These are phyloP conservation scores for Chromis chromis DNA, from an alignment of 2,797 vertebrate genomes.

Conservation along the genomic window DNA sequence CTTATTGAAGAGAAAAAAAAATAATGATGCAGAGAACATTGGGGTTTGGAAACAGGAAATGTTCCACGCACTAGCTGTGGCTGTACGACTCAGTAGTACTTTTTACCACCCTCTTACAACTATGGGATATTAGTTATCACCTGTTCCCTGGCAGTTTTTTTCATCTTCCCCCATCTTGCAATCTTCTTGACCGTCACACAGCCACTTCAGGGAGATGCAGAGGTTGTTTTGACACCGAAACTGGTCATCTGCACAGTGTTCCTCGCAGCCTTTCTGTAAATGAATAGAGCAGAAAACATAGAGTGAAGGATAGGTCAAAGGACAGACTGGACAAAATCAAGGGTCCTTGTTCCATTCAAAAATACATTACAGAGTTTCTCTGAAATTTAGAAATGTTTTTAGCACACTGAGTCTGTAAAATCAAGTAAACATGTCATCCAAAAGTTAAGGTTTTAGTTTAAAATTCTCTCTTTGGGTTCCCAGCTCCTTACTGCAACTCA, in stretches of 20 bases:
- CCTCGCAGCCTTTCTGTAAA: slow-evolving; percentile 93
- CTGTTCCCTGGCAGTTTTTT: slow-evolving; percentile 89
- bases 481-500: neutral
- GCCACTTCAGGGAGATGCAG: slow-evolving; percentile 94
- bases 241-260: slow-evolving; percentile 92
- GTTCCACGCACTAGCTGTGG: neutral
- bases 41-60: neutral
- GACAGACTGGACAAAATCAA: no score
- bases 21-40: neutral
- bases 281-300: neutral
- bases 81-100: neutral
- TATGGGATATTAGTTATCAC: slow-evolving; percentile 47
- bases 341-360: no score
- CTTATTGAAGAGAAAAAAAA: neutral
- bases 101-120: neutral
- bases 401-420: neutral
- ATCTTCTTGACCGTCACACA: slow-evolving; percentile 96
- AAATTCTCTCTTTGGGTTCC: neutral
- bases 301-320: no score
- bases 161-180: slow-evolving; percentile 97
- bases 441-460: neutral
- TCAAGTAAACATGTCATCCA: neutral
- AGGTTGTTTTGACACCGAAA: slow-evolving; percentile 95
- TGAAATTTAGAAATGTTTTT: neutral
- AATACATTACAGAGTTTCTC: no score